Conservation (phyloP, 2,113 vertebrate genomes). For the Pagrus major region DNA sequence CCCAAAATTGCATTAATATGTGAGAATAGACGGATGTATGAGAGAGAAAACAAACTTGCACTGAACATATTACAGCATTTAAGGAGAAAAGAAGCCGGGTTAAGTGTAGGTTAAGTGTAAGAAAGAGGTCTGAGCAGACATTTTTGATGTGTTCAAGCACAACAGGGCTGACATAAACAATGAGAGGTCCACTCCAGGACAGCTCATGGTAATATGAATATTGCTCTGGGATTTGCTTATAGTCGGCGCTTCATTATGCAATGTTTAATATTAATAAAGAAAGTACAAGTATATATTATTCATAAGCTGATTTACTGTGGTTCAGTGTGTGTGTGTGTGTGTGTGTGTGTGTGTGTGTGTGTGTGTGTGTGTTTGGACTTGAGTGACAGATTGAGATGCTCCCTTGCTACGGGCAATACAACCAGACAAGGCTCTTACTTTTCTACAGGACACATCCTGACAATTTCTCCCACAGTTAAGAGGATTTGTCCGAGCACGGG, state of each 20-base stretch:
- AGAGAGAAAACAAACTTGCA: background rate
- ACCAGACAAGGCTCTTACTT: conserved; percentile 79
- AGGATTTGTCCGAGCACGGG: conserved; percentile 84
- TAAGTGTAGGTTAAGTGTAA: conserved; percentile 48
- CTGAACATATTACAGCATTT: conserved; percentile 22
- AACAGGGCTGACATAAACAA: conserved; percentile 73
- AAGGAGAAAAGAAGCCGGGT: background rate
- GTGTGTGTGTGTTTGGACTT: conserved; percentile 50
- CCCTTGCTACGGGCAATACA: conserved; percentile 79
- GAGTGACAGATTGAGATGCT: conserved; percentile 82
- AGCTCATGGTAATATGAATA: conserved; percentile 76
- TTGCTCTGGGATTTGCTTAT: conserved; percentile 83
- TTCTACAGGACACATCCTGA: conserved; percentile 77
- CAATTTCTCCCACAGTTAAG: conserved; percentile 87
- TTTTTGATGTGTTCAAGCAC: conserved; percentile 59
- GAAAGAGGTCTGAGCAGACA: conserved; percentile 21
- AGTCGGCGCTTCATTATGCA: conserved; percentile 81
- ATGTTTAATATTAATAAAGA: conserved; percentile 86
- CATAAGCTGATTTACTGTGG: conserved; percentile 82
- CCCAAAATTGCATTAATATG: conserved; percentile 30
- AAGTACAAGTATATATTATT: conserved; percentile 87
- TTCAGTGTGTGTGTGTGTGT: conserved; percentile 44
- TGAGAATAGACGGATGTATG: conserved; percentile 42
- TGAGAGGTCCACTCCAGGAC: conserved; percentile 76
- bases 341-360: conserved; percentile 35